phyloP scores from a whole-genome alignment of 2,888 invertebrate species.

The Melieria omissa region DNA sequence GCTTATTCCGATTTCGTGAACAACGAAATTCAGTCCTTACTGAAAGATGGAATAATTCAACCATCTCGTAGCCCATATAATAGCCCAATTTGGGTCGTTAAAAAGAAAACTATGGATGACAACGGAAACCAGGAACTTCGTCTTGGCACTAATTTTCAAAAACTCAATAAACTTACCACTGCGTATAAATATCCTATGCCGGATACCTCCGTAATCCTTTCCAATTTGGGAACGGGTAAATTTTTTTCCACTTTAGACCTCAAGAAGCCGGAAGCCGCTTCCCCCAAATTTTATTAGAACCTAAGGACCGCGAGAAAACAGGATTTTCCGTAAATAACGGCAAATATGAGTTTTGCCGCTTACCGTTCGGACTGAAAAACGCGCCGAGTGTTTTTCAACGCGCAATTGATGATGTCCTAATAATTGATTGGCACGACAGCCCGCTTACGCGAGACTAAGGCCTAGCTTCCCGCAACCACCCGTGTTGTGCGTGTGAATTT shows the following conservation, averaged over 20 bases:
- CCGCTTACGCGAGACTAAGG: too few relatives aligned
- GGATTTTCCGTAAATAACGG: too few relatives aligned
- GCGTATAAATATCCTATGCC: conserved; percentile 58
- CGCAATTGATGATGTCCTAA: too few relatives aligned
- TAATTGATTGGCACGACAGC: too few relatives aligned
- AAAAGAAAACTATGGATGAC: conserved; percentile 41
- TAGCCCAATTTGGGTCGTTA: conserved; percentile 31
- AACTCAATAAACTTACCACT: conserved; percentile 60
- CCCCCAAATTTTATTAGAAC: conserved; percentile 55
- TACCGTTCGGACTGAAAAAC: too few relatives aligned
- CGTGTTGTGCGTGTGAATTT: too few relatives aligned
- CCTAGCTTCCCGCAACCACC: too few relatives aligned
- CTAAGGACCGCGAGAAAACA: neutral
- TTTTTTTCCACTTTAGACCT: conserved; percentile 62
- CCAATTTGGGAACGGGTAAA: conserved; percentile 56
- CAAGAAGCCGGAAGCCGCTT: conserved; percentile 59
- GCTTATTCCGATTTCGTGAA: conserved; percentile 7
- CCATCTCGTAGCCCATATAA: conserved; percentile 33
- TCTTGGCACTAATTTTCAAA: conserved; percentile 60
- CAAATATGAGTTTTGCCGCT: too few relatives aligned
- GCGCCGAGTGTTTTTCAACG: too few relatives aligned
- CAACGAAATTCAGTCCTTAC: conserved; percentile 8
- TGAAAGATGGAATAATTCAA: conserved; percentile 29
- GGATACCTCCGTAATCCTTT: conserved; percentile 58
- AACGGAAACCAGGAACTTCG: conserved; percentile 53